phyloP scores from a whole-genome alignment of 2,888 invertebrate species.

The Drosophila recens region DNA sequence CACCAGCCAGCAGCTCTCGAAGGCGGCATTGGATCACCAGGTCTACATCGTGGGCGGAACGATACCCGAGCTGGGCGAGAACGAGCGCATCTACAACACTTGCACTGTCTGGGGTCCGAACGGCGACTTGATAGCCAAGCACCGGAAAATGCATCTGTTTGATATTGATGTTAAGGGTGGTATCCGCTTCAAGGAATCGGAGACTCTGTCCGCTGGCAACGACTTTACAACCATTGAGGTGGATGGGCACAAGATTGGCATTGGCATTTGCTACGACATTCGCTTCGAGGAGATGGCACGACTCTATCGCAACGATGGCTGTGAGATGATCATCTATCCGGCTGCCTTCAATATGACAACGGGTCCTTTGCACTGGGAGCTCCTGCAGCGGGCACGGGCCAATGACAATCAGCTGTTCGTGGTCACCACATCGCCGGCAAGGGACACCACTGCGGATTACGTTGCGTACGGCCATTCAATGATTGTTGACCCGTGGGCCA shows the following conservation, averaged over 20 bases:
- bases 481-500: conserved; percentile 92
- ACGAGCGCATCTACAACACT: conserved; percentile 91
- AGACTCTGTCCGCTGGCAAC: conserved; percentile 91
- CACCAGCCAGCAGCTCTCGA: conserved; percentile 90
- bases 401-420: conserved; percentile 96
- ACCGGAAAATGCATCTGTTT: conserved; percentile 97
- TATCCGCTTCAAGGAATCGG: conserved; percentile 97
- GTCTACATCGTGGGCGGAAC: conserved; percentile 96
- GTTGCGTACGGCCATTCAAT: conserved; percentile 96
- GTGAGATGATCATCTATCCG: conserved; percentile 95
- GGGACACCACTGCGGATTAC: conserved; percentile 92
- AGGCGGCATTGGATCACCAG: conserved; percentile 90
- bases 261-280: conserved; percentile 98
- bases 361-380: conserved; percentile 97
- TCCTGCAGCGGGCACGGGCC: conserved; percentile 92
- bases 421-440: conserved; percentile 93
- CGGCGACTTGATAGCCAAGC: conserved; percentile 92
- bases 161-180: conserved; percentile 97
- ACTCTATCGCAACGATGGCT: conserved; percentile 90
- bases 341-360: conserved; percentile 99
- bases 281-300: conserved; percentile 95
- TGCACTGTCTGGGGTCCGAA: conserved; percentile 93
- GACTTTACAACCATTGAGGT: conserved; percentile 90
- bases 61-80: conserved; percentile 91
- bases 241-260: conserved; percentile 90